Evolutionary conservation across 2,888 invertebrate genomes (phyloP), one percentile per base, ranked within the genome.

Genomic region (Tachina grossa): DNA sequence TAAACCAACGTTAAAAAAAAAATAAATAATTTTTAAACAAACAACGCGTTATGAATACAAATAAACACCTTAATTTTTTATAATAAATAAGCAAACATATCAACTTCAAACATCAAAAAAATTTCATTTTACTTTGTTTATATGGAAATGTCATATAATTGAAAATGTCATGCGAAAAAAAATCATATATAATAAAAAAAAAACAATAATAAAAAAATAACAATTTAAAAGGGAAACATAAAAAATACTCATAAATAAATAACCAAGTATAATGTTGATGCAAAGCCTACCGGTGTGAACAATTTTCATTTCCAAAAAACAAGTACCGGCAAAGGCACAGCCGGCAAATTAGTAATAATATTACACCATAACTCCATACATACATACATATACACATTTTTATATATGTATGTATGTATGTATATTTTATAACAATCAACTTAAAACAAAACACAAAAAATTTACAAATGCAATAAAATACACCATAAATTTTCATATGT

Each of bases 11-110:
- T 69, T 49, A 49, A 43, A 76, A 72, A 55, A 31, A 65, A 51
- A 31, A 8, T 16, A 3, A 51, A 72, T 68, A 80, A 74, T 31
- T 57, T 57, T 74, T 51, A 59, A 77, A 51, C 14, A 69, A 71
- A 71, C 31, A 63, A 65, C 76, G 59, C 31, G 63, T 14, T 51
- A 51, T 72, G 83, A 71, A 66, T 83, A 75, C 53, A 72, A 83
- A 77, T 72, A 59, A 82, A 77, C 57, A 59, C 65, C 57, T 83
- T 31, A 57, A 47, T 71, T 49, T 53, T 55, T 14, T 22, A 51
- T 43, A 39, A 22, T 13, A n/a, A 43, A 14, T 59, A 63, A 47
- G 53, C 31, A 68, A 68, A 47, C 5, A 22, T 53, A 43, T 9
- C 16, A 66, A 41, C 31, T 31, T 31, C 59, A 66, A 51, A 51